Evolutionary conservation across 2,797 vertebrate species (phyloP), one percentile per base, ranked within the genome.

Genomic region (Catamblyrhynchus diadema): DNA sequence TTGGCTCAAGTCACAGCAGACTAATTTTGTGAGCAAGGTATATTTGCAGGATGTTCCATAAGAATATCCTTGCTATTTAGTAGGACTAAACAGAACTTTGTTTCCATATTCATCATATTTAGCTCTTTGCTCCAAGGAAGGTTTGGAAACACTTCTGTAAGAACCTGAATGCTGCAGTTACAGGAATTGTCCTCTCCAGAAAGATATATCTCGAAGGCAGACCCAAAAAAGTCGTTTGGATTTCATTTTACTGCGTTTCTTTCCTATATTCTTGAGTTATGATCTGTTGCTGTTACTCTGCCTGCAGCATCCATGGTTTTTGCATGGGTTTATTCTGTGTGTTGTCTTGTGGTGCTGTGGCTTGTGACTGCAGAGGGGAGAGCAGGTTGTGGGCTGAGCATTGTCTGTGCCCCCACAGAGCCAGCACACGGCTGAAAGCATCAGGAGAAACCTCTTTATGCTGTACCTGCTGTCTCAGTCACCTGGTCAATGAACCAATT

Each of bases 191-290:
- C 24, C 17, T 79, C 35, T 70, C 42, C 16, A 23, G 50, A 45
- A n/a, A 56, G 53, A 28, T 27, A 3, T 5, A 9, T 51, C 51
- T 42, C 18, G 28, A 83, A 53, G 41, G 64, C 3, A 22, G 30
- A 64, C 32, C 10, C 8, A 8, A 35, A 28, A 30, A 19, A 47
- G 8, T 23, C 35, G 15, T 51, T 77, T 62, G 23, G 25, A 9
- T 83, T 86, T 78, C 9, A 25, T 88, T 86, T 85, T n/a, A 30
- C 23, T 62, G 35, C 8, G 5, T 72, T 81, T 81, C 32, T 88
- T 90, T 48, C 73, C 45, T 25, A 12, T 60, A 5, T 53, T 59
- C 24, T 84, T 37, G 13, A 64, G 45, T 44, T 84, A 14, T 3
- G 35, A 14, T 22, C 30, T 18, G 3, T 45, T 70, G 53, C 44